Evolutionary conservation across 2,797 vertebrate species (phyloP).

Genomic region (Periparus ater): DNA sequence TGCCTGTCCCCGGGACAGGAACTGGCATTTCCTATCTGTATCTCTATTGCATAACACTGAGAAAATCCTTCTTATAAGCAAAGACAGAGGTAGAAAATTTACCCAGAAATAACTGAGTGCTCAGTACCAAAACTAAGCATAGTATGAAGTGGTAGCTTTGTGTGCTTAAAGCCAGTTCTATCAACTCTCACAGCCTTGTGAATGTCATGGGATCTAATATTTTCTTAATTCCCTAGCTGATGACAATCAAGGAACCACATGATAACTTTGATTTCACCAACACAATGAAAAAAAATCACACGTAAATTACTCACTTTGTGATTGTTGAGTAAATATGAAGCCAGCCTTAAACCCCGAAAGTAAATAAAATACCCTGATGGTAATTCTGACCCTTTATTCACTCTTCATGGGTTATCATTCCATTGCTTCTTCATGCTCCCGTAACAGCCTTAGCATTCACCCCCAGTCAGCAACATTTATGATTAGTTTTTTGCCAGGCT

Average conservation of each 20-base stretch:
- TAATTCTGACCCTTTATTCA: background rate
- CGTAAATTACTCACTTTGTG: background rate
- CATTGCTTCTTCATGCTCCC: background rate
- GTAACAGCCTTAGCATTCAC: background rate
- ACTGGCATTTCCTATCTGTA: conserved; percentile 18
- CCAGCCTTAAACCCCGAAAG: background rate
- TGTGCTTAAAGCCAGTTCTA: background rate
- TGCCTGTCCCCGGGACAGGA: background rate
- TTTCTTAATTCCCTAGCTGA: background rate
- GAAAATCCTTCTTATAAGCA: background rate
- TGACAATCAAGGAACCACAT: conserved; percentile 4
- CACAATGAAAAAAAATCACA: background rate
- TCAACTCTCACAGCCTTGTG: background rate
- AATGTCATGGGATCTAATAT: conserved; percentile 22
- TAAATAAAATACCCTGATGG: background rate
- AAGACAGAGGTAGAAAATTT: conserved; percentile 1
- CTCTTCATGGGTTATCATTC: background rate
- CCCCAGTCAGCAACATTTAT: background rate
- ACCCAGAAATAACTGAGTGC: background rate
- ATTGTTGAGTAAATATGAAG: background rate
- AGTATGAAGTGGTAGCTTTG: background rate
- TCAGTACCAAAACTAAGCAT: background rate
- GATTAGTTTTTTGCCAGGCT: background rate
- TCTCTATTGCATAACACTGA: background rate
- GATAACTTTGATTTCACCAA: background rate